These are phyloP conservation scores for Lissonota sp. DNA, from an alignment of 2,888 invertebrate genomes.

Conservation along the genomic window DNA sequence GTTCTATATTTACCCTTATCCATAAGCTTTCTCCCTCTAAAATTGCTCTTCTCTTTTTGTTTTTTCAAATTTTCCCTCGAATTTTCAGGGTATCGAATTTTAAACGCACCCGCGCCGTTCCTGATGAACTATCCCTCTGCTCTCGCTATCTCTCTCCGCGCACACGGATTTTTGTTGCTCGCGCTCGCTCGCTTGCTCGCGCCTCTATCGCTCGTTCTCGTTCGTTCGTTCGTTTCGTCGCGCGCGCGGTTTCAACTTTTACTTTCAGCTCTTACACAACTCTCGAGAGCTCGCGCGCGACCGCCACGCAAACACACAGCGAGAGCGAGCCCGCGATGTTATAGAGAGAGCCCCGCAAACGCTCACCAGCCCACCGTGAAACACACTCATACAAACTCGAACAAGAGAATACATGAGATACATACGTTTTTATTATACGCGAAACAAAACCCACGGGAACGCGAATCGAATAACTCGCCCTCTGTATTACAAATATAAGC, in stretches of 20 bases:
- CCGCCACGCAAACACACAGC: constrained; percentile 50
- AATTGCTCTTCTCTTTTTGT: not conserved
- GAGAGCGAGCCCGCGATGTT: constrained; percentile 33
- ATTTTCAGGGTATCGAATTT: constrained; percentile 76
- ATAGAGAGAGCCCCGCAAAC: constrained; percentile 49
- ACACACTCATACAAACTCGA: constrained; percentile 64
- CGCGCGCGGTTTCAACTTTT: constrained; percentile 83
- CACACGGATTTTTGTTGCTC: constrained; percentile 41
- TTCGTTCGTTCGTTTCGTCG: constrained; percentile 68
- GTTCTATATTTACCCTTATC: too few relatives aligned
- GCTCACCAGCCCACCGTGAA: constrained; percentile 70
- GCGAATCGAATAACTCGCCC: constrained; percentile 51
- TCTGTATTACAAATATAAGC: not conserved
- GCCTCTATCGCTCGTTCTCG: constrained; percentile 63
- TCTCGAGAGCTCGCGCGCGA: constrained; percentile 58
- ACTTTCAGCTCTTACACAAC: constrained; percentile 84
- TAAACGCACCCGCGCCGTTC: constrained; percentile 78
- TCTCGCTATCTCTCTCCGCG: not conserved
- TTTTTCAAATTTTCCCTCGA: constrained; percentile 1
- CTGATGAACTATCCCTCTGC: too few relatives aligned
- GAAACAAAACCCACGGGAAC: constrained; percentile 80
- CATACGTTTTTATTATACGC: constrained; percentile 28
- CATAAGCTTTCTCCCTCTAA: not conserved
- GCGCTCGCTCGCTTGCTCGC: constrained; percentile 77
- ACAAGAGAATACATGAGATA: constrained; percentile 4